These are phyloP conservation scores for Meteorus sp. DNA, from an alignment of 1,140 invertebrate species.

Conservation along the genomic window DNA sequence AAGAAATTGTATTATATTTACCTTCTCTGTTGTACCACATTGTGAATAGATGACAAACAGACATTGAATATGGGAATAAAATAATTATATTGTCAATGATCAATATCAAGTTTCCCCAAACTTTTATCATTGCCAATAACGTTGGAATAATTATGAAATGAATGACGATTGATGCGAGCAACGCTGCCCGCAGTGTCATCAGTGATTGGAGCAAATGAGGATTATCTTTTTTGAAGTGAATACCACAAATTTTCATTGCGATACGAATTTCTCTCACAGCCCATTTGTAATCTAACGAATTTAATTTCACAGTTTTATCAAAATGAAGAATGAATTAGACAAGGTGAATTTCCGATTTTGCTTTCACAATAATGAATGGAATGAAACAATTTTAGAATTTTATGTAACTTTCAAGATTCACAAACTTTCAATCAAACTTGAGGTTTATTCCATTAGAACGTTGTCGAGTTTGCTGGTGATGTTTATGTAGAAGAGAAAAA, in stretches of 20 bases:
- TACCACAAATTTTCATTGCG: neutral
- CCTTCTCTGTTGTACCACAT: conserved; percentile 8
- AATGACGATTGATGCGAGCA: neutral
- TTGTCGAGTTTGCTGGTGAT: no score
- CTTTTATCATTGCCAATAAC: neutral
- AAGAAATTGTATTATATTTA: neutral
- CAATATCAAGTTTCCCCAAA: neutral
- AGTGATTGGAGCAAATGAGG: neutral
- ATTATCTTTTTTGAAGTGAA: neutral
- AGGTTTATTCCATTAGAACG: no score
- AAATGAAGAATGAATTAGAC: no score
- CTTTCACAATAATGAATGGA: no score
- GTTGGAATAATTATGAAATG: neutral
- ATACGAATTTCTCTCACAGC: neutral
- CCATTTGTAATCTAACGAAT: neutral
- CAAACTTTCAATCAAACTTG: no score
- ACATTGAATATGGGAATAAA: neutral
- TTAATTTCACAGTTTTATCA: no score
- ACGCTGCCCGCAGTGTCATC: neutral
- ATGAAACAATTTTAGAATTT: no score
- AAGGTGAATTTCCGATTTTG: no score
- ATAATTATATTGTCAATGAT: neutral
- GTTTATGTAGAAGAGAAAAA: no score
- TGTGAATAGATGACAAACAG: neutral
- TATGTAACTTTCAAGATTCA: no score